phyloP scores from a whole-genome alignment of 2,113 vertebrate species.

The Caranx melampygus region DNA sequence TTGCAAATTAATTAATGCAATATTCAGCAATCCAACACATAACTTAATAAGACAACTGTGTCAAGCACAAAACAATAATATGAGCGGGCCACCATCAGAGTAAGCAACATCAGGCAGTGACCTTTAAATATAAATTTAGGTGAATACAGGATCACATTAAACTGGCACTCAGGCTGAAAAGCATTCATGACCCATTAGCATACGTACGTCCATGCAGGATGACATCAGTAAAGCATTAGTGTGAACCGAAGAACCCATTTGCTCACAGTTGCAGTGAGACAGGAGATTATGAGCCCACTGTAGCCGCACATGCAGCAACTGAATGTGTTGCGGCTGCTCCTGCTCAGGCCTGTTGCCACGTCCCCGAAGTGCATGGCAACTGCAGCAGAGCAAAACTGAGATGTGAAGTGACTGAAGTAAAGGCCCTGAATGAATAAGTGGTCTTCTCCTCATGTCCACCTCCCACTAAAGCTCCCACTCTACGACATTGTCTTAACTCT shows the following conservation, averaged over 20 bases:
- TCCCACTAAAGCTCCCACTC: background rate
- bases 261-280: constrained; percentile 36
- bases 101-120: constrained; percentile 23
- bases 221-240: constrained; percentile 49
- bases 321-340: background rate
- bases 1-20: background rate
- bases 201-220: constrained; percentile 37
- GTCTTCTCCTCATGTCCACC: background rate
- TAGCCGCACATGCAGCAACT: background rate
- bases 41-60: background rate
- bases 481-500: background rate
- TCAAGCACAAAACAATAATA: background rate
- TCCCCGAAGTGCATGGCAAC: constrained; percentile 62
- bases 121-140: constrained; percentile 44
- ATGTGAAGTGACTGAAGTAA: constrained; percentile 33
- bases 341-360: constrained; percentile 50
- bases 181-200: constrained; percentile 37
- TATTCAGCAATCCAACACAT: background rate
- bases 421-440: constrained; percentile 43
- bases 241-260: constrained; percentile 60
- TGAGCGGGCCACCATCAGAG: background rate
- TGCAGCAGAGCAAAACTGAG: constrained; percentile 24
- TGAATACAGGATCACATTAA: constrained; percentile 44
- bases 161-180: constrained; percentile 23
- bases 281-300: constrained; percentile 40